These are phyloP conservation scores for Dasysyrphus tricinctus DNA, from an alignment of 2,888 invertebrate genomes.

Conservation along the genomic window DNA sequence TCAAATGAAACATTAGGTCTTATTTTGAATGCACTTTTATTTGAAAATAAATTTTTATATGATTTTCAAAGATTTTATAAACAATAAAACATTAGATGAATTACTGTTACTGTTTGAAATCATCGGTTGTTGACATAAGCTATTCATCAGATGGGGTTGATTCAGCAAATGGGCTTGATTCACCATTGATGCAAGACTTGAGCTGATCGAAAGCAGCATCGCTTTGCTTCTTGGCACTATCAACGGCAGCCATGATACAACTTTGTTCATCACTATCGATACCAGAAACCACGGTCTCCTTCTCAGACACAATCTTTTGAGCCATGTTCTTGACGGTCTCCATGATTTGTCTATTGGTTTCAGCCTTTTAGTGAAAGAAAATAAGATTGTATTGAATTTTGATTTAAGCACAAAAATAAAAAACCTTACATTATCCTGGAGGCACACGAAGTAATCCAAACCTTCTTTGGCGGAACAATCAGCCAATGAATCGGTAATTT, in stretches of 20 bases:
- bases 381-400: background rate
- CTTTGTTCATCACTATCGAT: background rate
- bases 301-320: background rate
- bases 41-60: background rate
- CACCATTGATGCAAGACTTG: background rate
- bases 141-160: background rate
- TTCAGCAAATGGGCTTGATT: background rate
- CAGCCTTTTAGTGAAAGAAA: conserved; percentile 1
- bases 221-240: background rate
- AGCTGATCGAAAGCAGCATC: background rate
- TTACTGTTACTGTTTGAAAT: background rate
- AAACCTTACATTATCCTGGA: conserved; percentile 64
- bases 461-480: conserved; percentile 55
- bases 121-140: background rate
- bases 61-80: background rate
- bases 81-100: background rate
- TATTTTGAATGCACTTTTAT: background rate
- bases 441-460: conserved; percentile 70
- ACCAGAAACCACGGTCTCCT: background rate
- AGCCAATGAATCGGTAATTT: conserved; percentile 53
- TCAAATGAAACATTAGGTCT: background rate
- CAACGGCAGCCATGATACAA: conserved; percentile 6
- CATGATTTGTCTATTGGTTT: conserved; percentile 10
- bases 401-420: background rate
- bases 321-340: conserved; percentile 11